Evolutionary conservation across 2,113 vertebrate genomes (phyloP), one percentile per base, ranked within the genome.

Genomic region (Otolemur garnettii): DNA sequence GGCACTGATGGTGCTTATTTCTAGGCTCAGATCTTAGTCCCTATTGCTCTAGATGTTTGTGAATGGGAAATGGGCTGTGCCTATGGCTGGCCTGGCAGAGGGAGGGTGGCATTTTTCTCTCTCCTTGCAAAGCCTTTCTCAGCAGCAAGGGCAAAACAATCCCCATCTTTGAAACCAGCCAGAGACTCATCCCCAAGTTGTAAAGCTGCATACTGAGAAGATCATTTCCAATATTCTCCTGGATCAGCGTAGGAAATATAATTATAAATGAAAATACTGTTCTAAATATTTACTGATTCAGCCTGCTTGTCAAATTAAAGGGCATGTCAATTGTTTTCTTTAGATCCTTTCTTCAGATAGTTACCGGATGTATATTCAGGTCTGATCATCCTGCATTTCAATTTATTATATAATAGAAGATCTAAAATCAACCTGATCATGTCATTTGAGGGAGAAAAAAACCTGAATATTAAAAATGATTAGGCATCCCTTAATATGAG

Each of bases 81-180:
- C 81, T 26, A 69, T 35, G 45, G 75, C 75, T 74, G 81, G 38
- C 35, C 55, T 81, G 81, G 42, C 90, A 86, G 87, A 17, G 45
- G 64, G 57, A 62, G 5, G 17, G 30, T 0, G n/a, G 30, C 60
- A n/a, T 72, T 87, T 87, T 77, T 74, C 59, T 57, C 64, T 75
- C 68, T 64, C 62, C 30, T 42, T 35, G 26, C 64, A 79, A 59
- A 87, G 69, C 13, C 38, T 38, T 66, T 21, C 38, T 90, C 24
- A 53, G 0, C 30, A 35, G 26, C 21, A 26, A 45, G 60, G 19
- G 42, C 64, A 71, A 77, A 90, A 74, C 30, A 50, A 78, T 64
- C 38, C 19, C 42, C 82, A 50, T 72, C 81, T 95, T 97, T 81
- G 74, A 94, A 93, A 68, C 7, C 78, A 75, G 45, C 21, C 60